Evolutionary conservation across 2,888 invertebrate species (phyloP).

Genomic region (Drymonia ruficornis): DNA sequence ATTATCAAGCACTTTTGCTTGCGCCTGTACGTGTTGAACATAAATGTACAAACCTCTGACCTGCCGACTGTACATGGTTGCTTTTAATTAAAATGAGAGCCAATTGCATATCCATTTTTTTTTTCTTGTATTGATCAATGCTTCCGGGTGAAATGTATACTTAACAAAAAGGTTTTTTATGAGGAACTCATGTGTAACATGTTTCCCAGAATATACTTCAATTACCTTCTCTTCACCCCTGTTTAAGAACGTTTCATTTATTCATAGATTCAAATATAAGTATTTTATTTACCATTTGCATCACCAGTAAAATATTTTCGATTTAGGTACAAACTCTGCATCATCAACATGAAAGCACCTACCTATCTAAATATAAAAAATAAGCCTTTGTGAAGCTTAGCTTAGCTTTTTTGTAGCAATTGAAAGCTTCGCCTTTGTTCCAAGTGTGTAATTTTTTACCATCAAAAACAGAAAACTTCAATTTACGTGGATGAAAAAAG

Average conservation of each 20-base stretch:
- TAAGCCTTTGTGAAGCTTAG: no score
- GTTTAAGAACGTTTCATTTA: background rate
- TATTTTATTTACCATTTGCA: background rate
- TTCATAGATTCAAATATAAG: background rate
- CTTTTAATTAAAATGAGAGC: background rate
- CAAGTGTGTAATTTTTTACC: conserved; percentile 1
- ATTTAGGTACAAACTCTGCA: no score
- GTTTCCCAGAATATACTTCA: background rate
- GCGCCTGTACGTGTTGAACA: background rate
- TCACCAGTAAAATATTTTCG: background rate
- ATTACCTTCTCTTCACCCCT: background rate
- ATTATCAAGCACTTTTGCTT: conserved; percentile 35
- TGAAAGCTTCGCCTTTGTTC: background rate
- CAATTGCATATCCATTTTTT: background rate
- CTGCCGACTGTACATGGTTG: background rate
- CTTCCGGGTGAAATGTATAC: background rate
- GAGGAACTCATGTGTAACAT: background rate
- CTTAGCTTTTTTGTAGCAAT: no score
- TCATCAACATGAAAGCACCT: no score
- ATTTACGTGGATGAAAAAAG: conserved; percentile 22
- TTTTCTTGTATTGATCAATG: no score
- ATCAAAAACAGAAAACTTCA: conserved; percentile 8
- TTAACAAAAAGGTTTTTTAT: background rate
- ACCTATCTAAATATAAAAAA: no score
- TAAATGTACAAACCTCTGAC: background rate